Base-by-base conservation (phyloP, 2,113 vertebrate genomes). In the Archocentrus centrarchus region DNA sequence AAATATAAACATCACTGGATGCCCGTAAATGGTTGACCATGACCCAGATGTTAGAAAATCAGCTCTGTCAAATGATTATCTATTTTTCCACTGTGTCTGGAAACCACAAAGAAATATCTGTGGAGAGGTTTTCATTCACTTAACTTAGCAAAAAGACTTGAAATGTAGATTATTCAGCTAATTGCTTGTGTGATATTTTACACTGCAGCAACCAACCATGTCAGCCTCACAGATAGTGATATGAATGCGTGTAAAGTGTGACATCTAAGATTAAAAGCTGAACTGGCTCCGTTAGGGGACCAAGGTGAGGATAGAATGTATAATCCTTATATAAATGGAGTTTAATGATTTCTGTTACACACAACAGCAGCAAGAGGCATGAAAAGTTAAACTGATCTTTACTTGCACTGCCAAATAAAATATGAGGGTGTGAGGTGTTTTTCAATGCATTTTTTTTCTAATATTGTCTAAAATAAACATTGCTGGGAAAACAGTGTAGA, bases 251-350 rank as follows among this genome's bases (percentile, higher is more conserved):
- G 27, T 27, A 2, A 27, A 37, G 17, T n/a, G 27, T 61, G 27
- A 32, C 59, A 60, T 60, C 13, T 32, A 60, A 60, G 15, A 60
- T 60, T 60, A 17, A 32, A 41, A 11, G 39, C 3, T 44, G 41
- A 4, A 32, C 15, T 59, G 55, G 37, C 24, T 84, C 14, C 58
- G 47, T 37, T 37, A 86, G 59, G 24, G 44, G 20, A 30, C 53
- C 7, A 32, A 1, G 68, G 39, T 89, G 80, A 79, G 63, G 70
- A n/a, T 75, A 39, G 27, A 58, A 44, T 75, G 73, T 32, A 55
- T 30, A 30, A 35, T 60, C 59, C 11, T 60, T 58, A 63, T 44
- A 66, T 32, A 62, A 62, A 62, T 62, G 32, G 15, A 62, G 17
- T 63, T 63, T 63, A 39, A 20, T 61, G 62, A 57, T 37, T 44